Evolutionary conservation across 2,797 vertebrate species (phyloP), one percentile per base, ranked within the genome.

Genomic region (Epinephelus coioides): DNA sequence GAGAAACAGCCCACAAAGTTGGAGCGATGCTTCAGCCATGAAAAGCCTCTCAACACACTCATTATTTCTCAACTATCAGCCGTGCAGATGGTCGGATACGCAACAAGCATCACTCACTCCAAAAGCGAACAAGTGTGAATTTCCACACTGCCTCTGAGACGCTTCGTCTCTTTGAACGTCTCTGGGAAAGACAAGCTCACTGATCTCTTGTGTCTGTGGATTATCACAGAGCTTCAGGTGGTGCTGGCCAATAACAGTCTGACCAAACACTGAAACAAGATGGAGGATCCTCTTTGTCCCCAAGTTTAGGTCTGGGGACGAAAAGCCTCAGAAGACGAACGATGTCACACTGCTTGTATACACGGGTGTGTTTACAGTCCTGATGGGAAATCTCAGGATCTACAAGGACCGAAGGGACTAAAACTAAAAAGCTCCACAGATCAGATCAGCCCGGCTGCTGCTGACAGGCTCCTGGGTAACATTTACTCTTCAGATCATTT

Each of bases 1-100:
- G 62, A 83, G 76, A 85, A 79, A 88, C 67, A 86, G 86, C 90
- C 91, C 86, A 90, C 88, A 88, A 86, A 89, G 88, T 85, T 81
- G 82, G 88, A 90, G 81, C 27, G 79, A 90, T 90, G 86, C 76
- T 81, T 53, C 86, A 56, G 81, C 77, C 78, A 12, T 3, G 63
- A 83, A 56, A 30, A 76, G 76, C 82, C 69, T 82, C 88, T 84
- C 76, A 74, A 65, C 81, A 75, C 87, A 67, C 86, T 90, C 87
- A 86, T 92, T 90, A 89, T 78, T 87, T 73, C 74, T 60, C 47
- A 15, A 49, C 85, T 34, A 81, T 84, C 83, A 69, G 80, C 73
- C 7, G 73, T 64, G 86, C 89, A 92, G 89, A 93, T 90, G 90
- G 85, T 79, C 61, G 62, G 80, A 87, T 81, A 85, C 10, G 82